Base-by-base conservation (phyloP, 2,888 invertebrate species). In the Cosmopolites sordidus region DNA sequence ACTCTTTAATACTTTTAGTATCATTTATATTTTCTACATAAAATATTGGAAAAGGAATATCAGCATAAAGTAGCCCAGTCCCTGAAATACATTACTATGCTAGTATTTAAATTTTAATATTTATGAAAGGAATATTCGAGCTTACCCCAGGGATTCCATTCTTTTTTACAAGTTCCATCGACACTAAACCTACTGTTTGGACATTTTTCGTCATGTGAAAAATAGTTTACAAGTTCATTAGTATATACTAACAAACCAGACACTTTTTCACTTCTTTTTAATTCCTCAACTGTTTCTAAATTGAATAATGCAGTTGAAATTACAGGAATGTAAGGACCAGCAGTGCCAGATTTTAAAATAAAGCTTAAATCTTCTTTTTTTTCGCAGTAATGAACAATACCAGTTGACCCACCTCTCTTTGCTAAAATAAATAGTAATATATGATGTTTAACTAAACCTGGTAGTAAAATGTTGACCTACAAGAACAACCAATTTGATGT, bases 401-500 rank as follows among this genome's bases (percentile, higher is more conserved):
- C 95, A 12, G 90, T 88, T 55, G 89, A 89, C 27, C 95, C 95
- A 43, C 81, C 82, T 50, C 82, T 78, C 59, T 79, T 75, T 22
- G 91, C 90, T 90, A 50, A 53, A 57, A 59, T 33, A 45, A 51
- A 33, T 16, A 27, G 5, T n/a, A 8, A 8, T 12, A 37, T 4
- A 14, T n/a, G n/a, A 8, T 37, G 37, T 6, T 8, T 4, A 37
- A 8, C n/a, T 4, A 37, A 4, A 37, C 37, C 4, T 4, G n/a
- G 14, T 37, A 14, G n/a, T 33, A 30, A 30, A 48, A 22, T 16
- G 16, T 12, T 14, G 41, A 80, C 87, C 83, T 80, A 95, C 95
- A 93, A 46, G 91, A 84, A 74, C 97, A 98, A 56, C 98, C 98
- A 62, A 88, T 86, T 76, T 96, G 92, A 76, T 95, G 92, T 9